Conservation (phyloP, 2,888 invertebrate genomes). For the Andrena marginata region DNA sequence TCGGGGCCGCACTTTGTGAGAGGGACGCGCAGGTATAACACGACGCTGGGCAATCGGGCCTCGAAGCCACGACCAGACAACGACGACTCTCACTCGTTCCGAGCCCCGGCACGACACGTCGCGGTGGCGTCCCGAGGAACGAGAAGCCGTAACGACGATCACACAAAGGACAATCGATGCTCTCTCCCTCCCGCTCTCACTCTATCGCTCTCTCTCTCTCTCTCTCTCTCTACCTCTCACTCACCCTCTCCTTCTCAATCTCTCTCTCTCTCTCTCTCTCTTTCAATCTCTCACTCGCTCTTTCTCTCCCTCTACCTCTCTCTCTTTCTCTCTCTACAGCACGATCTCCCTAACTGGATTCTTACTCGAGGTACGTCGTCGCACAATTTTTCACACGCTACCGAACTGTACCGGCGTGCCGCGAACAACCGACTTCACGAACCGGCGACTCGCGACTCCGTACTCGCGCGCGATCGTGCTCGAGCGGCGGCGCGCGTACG, state of each 20-base stretch:
- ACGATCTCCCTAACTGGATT: slow-evolving; percentile 9
- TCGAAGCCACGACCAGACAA: slow-evolving; percentile 24
- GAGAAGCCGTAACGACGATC: slow-evolving; percentile 60
- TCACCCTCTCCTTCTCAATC: slow-evolving; percentile 33
- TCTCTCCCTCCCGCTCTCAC: slow-evolving; percentile 35
- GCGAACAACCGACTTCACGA: slow-evolving; percentile 4
- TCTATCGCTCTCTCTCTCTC: slow-evolving; percentile 7
- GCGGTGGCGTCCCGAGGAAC: slow-evolving; percentile 59
- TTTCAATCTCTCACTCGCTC: slow-evolving; percentile 15
- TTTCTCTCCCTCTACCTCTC: slow-evolving; percentile 18
- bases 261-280: slow-evolving; percentile 26
- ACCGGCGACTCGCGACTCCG: no score
- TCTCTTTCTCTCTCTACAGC: slow-evolving; percentile 11
- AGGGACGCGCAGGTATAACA: slow-evolving; percentile 63
- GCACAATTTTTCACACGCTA: slow-evolving; percentile 32
- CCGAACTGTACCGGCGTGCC: slow-evolving; percentile 7
- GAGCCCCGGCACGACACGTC: slow-evolving; percentile 57
- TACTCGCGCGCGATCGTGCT: background rate
- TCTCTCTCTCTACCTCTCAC: slow-evolving; percentile 28
- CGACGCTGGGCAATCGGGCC: slow-evolving; percentile 39
- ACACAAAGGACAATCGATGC: slow-evolving; percentile 64
- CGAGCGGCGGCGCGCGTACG: background rate
- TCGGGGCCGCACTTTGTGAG: slow-evolving; percentile 49
- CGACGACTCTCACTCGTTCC: slow-evolving; percentile 38
- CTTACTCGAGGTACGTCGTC: slow-evolving; percentile 7